Conservation (phyloP, 2,888 invertebrate species). For the Drosophila pullipes region DNA sequence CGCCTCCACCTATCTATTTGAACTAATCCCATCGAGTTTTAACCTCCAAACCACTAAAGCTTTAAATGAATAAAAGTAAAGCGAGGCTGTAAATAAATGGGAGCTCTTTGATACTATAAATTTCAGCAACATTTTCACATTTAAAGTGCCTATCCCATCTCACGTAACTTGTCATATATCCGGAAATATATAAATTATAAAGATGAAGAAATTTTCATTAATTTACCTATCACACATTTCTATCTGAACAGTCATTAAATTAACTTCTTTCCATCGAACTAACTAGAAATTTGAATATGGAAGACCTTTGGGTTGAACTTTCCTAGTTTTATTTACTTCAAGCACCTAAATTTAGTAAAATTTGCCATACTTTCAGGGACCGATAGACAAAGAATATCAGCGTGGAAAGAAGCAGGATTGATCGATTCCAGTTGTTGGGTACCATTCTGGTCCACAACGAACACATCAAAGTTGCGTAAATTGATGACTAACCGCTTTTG, state of each 20-base stretch:
- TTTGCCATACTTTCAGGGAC: conserved; percentile 14
- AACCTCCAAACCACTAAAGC: conserved; percentile 33
- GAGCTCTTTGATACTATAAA: not conserved
- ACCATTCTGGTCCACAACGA: conserved; percentile 93
- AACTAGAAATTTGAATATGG: too few relatives aligned
- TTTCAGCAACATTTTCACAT: not conserved
- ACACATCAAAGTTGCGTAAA: conserved; percentile 95
- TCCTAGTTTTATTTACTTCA: not conserved
- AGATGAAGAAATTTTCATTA: too few relatives aligned
- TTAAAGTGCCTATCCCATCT: not conserved
- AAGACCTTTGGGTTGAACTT: too few relatives aligned
- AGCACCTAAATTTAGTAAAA: not conserved
- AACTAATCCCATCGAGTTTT: conserved; percentile 48
- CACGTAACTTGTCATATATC: too few relatives aligned
- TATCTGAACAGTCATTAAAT: too few relatives aligned
- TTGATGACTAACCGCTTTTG: conserved; percentile 95
- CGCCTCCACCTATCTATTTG: conserved; percentile 71
- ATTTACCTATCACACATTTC: too few relatives aligned
- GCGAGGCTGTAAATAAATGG: not conserved
- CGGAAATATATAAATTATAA: too few relatives aligned
- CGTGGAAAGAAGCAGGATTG: conserved; percentile 74
- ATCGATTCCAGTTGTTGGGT: conserved; percentile 91
- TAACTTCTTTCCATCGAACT: too few relatives aligned
- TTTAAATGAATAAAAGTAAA: conserved; percentile 42
- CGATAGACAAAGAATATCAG: conserved; percentile 31